These are phyloP conservation scores for Molorchus minor DNA, from an alignment of 2,888 invertebrate species.

Conservation along the genomic window DNA sequence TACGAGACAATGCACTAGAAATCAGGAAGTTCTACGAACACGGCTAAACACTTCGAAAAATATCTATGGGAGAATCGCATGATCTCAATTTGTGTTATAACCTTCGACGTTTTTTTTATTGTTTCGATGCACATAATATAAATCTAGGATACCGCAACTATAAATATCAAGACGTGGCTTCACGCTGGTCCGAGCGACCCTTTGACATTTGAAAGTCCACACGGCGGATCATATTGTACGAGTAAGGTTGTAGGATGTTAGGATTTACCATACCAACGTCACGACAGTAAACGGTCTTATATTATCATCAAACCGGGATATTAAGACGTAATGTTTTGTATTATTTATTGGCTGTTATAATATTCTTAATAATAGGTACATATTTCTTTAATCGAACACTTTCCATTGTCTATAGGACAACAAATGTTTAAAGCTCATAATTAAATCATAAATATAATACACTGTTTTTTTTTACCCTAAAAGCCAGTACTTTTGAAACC, in stretches of 20 bases:
- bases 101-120: conserved; percentile 34
- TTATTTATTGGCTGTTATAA: no score
- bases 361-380: no score
- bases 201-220: conserved; percentile 52
- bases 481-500: no score
- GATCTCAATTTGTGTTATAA: conserved; percentile 38
- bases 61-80: conserved; percentile 37
- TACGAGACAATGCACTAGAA: conserved; percentile 24
- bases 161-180: conserved; percentile 49
- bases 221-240: conserved; percentile 36
- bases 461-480: no score
- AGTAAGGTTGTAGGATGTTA: conserved; percentile 31
- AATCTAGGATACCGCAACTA: conserved; percentile 45
- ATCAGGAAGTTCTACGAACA: conserved; percentile 29
- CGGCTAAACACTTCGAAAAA: conserved; percentile 31
- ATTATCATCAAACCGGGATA: no score
- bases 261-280: conserved; percentile 15
- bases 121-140: conserved; percentile 36
- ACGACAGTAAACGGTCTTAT: no score
- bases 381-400: no score
- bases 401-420: no score
- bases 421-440: no score
- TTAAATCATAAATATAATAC: no score
- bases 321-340: no score
- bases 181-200: conserved; percentile 51